A percentile compares a stretch with the other conserved stretches of the same genome.
Conservation (phyloP, 2,113 vertebrate genomes). For the Cottus gobio region DNA sequence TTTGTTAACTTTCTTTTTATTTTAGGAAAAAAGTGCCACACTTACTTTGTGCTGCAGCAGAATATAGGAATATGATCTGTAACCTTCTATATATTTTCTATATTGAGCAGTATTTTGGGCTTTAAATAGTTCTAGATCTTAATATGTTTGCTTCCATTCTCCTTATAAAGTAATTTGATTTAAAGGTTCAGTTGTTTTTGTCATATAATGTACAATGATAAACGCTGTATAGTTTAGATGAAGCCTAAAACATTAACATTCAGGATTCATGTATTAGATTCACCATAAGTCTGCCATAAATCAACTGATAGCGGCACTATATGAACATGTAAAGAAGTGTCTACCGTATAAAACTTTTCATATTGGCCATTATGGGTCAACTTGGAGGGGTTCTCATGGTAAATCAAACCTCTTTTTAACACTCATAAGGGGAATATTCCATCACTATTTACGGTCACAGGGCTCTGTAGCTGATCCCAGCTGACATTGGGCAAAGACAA, state of each 20-base stretch:
- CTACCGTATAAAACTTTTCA: too few species aligned
- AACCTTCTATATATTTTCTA: background rate
- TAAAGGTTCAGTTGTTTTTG: background rate
- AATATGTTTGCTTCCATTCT: background rate
- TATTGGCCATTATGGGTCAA: background rate
- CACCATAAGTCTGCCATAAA: background rate
- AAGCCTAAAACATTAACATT: background rate
- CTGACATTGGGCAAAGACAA: too few species aligned
- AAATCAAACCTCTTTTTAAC: too few species aligned
- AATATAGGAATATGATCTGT: background rate
- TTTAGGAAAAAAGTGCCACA: background rate
- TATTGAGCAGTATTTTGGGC: background rate
- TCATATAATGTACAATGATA: background rate
- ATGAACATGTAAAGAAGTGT: background rate
- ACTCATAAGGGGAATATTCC: too few species aligned
- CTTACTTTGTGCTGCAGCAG: background rate
- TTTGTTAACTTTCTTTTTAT: constrained; percentile 9
- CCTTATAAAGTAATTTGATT: background rate
- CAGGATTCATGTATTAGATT: background rate
- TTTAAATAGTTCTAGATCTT: background rate
- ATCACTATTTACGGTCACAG: too few species aligned
- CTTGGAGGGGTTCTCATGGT: background rate
- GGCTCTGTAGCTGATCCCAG: too few species aligned
- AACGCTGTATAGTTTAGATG: background rate
- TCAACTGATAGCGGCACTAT: background rate